Conservation (phyloP, 2,113 vertebrate species). For the Atrichornis clamosus region DNA sequence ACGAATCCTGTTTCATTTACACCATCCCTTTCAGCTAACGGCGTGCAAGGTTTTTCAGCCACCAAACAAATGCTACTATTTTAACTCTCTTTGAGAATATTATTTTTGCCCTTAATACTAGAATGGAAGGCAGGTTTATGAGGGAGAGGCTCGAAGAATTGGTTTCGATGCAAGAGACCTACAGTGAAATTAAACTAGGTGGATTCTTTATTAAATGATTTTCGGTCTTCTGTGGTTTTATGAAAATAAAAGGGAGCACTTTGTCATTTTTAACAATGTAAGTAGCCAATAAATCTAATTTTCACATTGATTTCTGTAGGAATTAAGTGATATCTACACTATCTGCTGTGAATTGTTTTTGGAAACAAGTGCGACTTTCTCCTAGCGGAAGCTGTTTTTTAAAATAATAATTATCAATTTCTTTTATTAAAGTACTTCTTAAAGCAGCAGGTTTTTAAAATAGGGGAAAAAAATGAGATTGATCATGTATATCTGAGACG, state of each 20-base stretch:
- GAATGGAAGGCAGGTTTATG: background rate
- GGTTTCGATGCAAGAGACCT: conserved; percentile 33
- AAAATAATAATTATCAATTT: background rate
- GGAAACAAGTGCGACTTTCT: conserved; percentile 27
- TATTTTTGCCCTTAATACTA: background rate
- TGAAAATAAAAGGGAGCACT: conserved; percentile 77
- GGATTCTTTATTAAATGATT: conserved; percentile 72
- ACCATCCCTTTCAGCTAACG: background rate
- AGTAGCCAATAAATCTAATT: conserved; percentile 79
- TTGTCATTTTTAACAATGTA: conserved; percentile 79
- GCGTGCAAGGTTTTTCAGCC: background rate
- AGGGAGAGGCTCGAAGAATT: background rate
- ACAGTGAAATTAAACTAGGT: conserved; percentile 63
- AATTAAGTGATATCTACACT: conserved; percentile 73
- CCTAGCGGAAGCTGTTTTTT: background rate
- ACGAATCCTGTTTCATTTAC: background rate
- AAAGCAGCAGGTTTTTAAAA: background rate
- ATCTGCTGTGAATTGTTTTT: conserved; percentile 65
- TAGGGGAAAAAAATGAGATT: background rate
- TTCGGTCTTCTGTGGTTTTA: conserved; percentile 72
- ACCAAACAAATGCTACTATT: background rate
- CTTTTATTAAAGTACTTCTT: background rate
- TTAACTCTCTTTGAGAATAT: background rate
- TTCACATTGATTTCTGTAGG: conserved; percentile 72
- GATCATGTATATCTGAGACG: background rate